Conservation (phyloP, 1,140 invertebrate species). For the Holcopasites calliopsidis region DNA sequence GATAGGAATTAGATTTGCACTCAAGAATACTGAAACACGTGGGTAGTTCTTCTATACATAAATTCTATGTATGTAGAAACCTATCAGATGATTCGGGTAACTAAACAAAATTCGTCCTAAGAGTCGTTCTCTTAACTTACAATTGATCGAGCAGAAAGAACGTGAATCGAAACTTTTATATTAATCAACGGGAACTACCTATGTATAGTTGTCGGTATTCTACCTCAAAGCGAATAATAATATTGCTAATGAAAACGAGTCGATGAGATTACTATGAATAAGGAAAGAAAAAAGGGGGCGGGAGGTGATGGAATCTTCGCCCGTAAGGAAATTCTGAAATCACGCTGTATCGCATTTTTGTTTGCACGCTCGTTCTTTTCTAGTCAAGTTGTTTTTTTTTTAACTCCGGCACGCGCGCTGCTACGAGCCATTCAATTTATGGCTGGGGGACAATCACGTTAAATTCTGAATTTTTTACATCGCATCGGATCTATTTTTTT, state of each 20-base stretch:
- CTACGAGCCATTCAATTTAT: constrained; percentile 59
- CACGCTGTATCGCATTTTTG: constrained; percentile 26
- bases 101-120: background rate
- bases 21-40: background rate
- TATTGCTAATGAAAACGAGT: constrained; percentile 28
- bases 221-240: background rate
- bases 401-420: constrained; percentile 62
- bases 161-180: background rate
- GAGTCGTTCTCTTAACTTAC: background rate
- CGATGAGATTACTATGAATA: constrained; percentile 32
- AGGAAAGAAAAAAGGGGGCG: constrained; percentile 43
- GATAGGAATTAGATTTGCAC: constrained; percentile 18
- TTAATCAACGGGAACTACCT: background rate
- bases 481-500: constrained; percentile 32
- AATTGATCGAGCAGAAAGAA: background rate
- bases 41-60: too few species aligned
- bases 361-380: constrained; percentile 63
- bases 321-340: constrained; percentile 36
- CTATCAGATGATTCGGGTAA: background rate
- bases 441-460: constrained; percentile 66
- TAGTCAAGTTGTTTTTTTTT: constrained; percentile 65
- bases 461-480: constrained; percentile 48
- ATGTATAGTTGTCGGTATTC: background rate
- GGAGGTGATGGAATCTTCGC: constrained; percentile 28
- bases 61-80: background rate